phyloP scores from a whole-genome alignment of 2,888 invertebrate genomes.

The Heliconius ethilla region DNA sequence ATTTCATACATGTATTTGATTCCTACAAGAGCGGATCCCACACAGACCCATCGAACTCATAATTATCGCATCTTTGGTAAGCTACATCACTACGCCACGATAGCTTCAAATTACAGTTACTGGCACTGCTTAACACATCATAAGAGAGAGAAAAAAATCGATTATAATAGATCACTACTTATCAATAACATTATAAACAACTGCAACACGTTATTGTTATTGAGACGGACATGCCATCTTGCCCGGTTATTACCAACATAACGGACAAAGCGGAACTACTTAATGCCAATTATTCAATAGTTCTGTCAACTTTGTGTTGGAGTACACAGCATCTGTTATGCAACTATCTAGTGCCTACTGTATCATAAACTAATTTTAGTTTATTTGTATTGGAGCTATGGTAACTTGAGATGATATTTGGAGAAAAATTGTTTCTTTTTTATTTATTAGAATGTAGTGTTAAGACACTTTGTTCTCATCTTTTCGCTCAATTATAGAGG shows the following conservation, averaged over 20 bases:
- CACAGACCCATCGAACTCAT: not conserved
- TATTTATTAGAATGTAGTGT: too few relatives aligned
- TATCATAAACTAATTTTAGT: not conserved
- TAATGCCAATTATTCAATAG: slow-evolving; percentile 24
- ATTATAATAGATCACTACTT: not conserved
- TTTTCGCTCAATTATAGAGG: too few relatives aligned
- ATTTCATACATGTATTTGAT: too few relatives aligned
- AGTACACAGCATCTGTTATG: not conserved
- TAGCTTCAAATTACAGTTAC: not conserved
- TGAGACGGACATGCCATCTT: slow-evolving; percentile 18
- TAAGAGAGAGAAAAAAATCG: not conserved
- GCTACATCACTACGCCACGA: not conserved
- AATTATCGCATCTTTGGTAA: too few relatives aligned
- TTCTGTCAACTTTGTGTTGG: slow-evolving; percentile 14
- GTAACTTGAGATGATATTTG: not conserved
- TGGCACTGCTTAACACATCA: not conserved
- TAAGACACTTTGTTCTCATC: too few relatives aligned
- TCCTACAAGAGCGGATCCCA: too few relatives aligned
- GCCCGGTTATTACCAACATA: slow-evolving; percentile 4
- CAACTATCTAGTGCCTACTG: not conserved
- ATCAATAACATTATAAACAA: not conserved
- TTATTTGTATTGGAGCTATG: not conserved
- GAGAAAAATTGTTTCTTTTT: not conserved
- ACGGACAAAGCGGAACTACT: slow-evolving; percentile 7
- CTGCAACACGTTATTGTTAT: slow-evolving; percentile 5